These are phyloP conservation scores for Microctenopoma lineatum DNA, from an alignment of 2,797 vertebrate species.

Conservation along the genomic window DNA sequence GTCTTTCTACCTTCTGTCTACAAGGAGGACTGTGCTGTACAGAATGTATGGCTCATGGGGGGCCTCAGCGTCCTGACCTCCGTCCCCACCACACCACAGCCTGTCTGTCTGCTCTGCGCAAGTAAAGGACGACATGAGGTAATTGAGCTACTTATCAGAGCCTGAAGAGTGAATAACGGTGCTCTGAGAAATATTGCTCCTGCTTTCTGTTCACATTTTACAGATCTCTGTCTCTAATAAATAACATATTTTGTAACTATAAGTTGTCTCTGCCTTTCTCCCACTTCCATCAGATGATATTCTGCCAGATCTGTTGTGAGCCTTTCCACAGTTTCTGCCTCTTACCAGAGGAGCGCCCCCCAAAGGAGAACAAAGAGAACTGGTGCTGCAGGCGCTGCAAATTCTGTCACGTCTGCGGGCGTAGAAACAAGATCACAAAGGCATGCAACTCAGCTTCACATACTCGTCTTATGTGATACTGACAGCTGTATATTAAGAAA, in stretches of 20 bases:
- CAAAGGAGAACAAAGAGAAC: slow-evolving; percentile 87
- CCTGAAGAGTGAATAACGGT: background rate
- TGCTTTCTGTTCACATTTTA: background rate
- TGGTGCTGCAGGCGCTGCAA: slow-evolving; percentile 95
- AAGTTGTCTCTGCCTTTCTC: background rate
- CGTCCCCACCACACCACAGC: slow-evolving; percentile 84
- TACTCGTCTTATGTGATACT: background rate
- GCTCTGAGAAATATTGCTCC: background rate
- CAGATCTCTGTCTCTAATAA: background rate
- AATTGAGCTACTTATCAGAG: background rate
- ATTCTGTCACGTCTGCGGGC: slow-evolving; percentile 92
- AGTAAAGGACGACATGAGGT: slow-evolving; percentile 92
- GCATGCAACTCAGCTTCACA: slow-evolving; percentile 56
- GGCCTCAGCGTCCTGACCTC: slow-evolving; percentile 93
- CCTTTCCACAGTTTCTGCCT: slow-evolving; percentile 94
- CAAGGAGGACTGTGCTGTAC: slow-evolving; percentile 92
- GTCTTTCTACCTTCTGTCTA: background rate
- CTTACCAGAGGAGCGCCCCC: slow-evolving; percentile 86
- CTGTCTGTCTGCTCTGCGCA: slow-evolving; percentile 92
- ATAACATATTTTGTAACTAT: slow-evolving; percentile 9
- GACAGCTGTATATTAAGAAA: background rate
- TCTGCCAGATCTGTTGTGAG: slow-evolving; percentile 94
- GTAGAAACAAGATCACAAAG: slow-evolving; percentile 88
- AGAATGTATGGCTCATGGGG: slow-evolving; percentile 95
- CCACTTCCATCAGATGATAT: slow-evolving; percentile 84